Evolutionary conservation across 1,140 invertebrate species (phyloP).

Genomic region (Tetraneura akinire): DNA sequence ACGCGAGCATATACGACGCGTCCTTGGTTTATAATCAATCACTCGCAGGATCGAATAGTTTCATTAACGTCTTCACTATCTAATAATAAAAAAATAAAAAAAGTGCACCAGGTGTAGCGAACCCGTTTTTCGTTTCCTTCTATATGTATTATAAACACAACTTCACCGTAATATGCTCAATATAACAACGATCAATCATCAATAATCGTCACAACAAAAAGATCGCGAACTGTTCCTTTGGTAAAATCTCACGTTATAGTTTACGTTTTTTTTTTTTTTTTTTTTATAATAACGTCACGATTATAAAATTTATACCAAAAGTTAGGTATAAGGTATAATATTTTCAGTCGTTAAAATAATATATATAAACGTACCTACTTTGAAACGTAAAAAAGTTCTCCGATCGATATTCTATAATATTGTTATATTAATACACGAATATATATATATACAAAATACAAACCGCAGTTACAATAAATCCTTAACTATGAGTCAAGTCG

Average conservation of each 20-base stretch:
- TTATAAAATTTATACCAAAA: no score
- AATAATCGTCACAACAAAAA: constrained; percentile 24
- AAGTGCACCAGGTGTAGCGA: constrained; percentile 14
- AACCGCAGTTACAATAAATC: no score
- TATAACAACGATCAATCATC: constrained; percentile 16
- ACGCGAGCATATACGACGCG: not conserved
- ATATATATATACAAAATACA: no score
- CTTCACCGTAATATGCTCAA: not conserved
- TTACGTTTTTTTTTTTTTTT: no score
- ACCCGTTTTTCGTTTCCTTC: constrained; percentile 3
- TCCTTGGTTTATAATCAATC: constrained; percentile 11
- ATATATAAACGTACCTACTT: no score
- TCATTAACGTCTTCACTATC: not conserved
- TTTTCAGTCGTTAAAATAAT: no score
- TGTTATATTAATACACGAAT: no score
- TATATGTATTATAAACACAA: not conserved
- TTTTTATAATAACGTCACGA: not conserved
- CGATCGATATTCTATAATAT: no score
- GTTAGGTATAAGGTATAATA: no score
- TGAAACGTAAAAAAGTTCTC: no score
- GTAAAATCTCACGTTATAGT: not conserved
- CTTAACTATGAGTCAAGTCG: no score
- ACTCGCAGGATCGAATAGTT: constrained; percentile 27
- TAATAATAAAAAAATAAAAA: not conserved
- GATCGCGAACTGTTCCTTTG: not conserved